phyloP scores from a whole-genome alignment of 2,113 vertebrate genomes.

The Pionites leucogaster region DNA sequence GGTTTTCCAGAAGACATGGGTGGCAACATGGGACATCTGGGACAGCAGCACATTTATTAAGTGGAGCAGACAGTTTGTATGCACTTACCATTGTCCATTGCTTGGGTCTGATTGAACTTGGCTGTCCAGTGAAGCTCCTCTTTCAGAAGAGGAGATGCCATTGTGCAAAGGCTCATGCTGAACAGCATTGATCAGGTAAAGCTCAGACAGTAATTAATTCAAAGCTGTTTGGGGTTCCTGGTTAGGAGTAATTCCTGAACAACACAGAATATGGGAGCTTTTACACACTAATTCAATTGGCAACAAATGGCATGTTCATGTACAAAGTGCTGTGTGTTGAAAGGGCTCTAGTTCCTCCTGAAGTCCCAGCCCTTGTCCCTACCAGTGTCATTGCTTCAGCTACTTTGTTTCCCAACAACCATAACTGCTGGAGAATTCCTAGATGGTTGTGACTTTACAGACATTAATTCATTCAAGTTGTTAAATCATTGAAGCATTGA shows the following conservation, averaged over 20 bases:
- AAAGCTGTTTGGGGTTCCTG: background rate
- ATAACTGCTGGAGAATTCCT: background rate
- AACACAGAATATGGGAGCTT: background rate
- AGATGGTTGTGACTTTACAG: background rate
- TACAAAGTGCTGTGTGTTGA: background rate
- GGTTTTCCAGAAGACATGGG: background rate
- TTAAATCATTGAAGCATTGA: constrained; percentile 25
- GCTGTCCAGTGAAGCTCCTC: background rate
- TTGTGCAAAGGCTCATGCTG: background rate
- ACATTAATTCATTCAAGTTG: background rate
- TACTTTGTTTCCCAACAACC: background rate
- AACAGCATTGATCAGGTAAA: background rate
- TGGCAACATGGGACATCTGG: rapidly evolving
- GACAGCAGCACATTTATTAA: background rate
- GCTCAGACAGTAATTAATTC: background rate
- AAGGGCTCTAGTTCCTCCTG: background rate
- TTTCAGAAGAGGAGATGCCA: background rate
- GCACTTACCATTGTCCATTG: background rate
- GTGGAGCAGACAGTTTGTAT: background rate
- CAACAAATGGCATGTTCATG: rapidly evolving
- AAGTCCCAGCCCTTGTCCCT: background rate
- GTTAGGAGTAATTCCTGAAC: background rate
- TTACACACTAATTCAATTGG: rapidly evolving
- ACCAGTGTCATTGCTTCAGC: background rate
- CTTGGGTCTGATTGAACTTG: background rate